A percentile compares a stretch with the other conserved stretches of the same genome.
These are phyloP conservation scores for Vidua chalybeata DNA, from an alignment of 2,113 vertebrate genomes.

Conservation along the genomic window DNA sequence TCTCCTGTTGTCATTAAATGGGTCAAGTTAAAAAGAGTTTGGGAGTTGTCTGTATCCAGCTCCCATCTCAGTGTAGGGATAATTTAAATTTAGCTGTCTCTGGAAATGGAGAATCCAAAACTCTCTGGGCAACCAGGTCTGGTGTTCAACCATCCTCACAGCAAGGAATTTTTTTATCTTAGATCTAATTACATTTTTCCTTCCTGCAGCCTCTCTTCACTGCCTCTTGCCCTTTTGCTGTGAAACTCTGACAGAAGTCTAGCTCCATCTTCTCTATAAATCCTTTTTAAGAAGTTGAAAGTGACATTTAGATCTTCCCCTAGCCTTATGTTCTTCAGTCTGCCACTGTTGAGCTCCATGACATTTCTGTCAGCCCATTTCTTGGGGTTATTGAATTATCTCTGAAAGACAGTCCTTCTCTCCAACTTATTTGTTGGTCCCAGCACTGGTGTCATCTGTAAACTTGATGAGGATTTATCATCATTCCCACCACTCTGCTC, in stretches of 20 bases:
- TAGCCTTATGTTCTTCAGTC: slow-evolving; percentile 28
- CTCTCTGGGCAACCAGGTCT: neutral
- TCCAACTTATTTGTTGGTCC: neutral
- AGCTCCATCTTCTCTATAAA: slow-evolving; percentile 19
- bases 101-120: neutral
- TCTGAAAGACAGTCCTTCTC: neutral
- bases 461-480: slow-evolving; percentile 7
- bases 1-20: neutral
- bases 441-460: neutral
- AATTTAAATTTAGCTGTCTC: neutral
- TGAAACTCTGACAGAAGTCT: slow-evolving; percentile 14
- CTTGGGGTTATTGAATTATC: neutral
- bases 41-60: neutral
- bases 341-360: neutral
- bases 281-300: slow-evolving; percentile 37
- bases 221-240: slow-evolving; percentile 34
- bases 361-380: slow-evolving; percentile 25
- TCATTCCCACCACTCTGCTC: neutral
- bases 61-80: neutral
- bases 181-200: neutral
- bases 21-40: neutral
- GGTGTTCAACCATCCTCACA: neutral
- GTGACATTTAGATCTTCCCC: slow-evolving; percentile 31
- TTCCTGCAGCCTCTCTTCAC: neutral
- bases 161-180: neutral